Conservation (phyloP, 2,797 vertebrate species). For the Hypotaenidia philippensis region DNA sequence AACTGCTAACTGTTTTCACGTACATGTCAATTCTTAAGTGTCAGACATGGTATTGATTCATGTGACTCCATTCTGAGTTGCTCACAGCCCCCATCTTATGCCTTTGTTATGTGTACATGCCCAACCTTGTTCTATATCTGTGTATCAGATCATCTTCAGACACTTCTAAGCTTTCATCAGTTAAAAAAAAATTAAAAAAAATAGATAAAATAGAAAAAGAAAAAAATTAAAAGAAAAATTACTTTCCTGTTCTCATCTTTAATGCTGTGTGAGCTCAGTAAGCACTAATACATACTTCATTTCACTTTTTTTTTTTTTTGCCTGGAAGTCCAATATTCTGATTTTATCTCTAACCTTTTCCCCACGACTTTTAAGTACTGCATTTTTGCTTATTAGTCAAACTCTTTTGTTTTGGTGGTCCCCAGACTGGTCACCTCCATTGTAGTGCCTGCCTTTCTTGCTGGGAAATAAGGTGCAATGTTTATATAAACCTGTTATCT, state of each 20-base stretch:
- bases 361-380: not conserved
- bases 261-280: not conserved
- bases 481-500: not conserved
- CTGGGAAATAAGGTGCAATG: not conserved
- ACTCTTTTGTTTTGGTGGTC: not conserved
- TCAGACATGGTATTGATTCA: not conserved
- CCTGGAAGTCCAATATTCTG: not conserved
- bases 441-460: not conserved
- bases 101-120: not conserved
- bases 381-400: not conserved
- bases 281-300: not conserved
- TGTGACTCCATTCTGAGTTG: not conserved
- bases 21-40: not conserved
- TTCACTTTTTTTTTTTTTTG: not conserved
- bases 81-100: not conserved
- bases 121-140: accelerated
- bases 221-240: not conserved
- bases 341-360: not conserved
- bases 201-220: not conserved
- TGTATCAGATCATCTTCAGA: not conserved
- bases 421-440: not conserved
- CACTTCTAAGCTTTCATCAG: not conserved
- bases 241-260: not conserved
- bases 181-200: not conserved
- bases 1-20: not conserved